Conservation (phyloP, 2,888 invertebrate species). For the Seira sanloemensis region DNA sequence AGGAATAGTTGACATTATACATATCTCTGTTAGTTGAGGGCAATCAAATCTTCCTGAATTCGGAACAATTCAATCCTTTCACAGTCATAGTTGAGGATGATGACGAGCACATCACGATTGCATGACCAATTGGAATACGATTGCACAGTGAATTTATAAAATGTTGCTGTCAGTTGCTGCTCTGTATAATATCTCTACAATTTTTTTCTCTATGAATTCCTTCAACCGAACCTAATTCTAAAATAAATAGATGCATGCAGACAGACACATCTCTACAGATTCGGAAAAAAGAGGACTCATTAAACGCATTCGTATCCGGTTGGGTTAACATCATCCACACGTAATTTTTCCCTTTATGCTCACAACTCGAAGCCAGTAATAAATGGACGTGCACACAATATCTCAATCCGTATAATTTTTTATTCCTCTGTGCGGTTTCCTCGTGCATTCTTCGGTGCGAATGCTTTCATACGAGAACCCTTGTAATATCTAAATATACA, state of each 20-base stretch:
- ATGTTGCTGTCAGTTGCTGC: background rate
- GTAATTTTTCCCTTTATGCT: background rate
- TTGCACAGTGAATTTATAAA: too few relatives aligned
- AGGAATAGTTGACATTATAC: background rate
- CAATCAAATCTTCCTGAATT: background rate
- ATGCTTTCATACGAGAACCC: slow-evolving; percentile 6
- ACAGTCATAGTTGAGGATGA: slow-evolving; percentile 30
- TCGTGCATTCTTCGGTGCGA: background rate
- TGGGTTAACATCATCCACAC: slow-evolving; percentile 52
- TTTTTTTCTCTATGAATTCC: slow-evolving; percentile 53
- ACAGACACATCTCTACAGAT: background rate
- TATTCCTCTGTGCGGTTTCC: slow-evolving; percentile 2
- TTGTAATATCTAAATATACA: background rate
- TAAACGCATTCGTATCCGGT: slow-evolving; percentile 66
- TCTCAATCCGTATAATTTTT: slow-evolving; percentile 8
- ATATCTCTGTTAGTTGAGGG: too few relatives aligned
- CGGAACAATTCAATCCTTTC: slow-evolving; percentile 15
- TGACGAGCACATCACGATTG: slow-evolving; percentile 24
- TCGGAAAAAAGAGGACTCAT: slow-evolving; percentile 61
- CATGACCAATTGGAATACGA: slow-evolving; percentile 23
- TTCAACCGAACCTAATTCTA: slow-evolving; percentile 63
- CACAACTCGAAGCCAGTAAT: background rate
- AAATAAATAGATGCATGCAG: slow-evolving; percentile 61
- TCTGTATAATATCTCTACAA: too few relatives aligned
- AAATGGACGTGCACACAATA: slow-evolving; percentile 11